Conservation (phyloP, 2,797 vertebrate species). For the Craterocephalus amniculus region DNA sequence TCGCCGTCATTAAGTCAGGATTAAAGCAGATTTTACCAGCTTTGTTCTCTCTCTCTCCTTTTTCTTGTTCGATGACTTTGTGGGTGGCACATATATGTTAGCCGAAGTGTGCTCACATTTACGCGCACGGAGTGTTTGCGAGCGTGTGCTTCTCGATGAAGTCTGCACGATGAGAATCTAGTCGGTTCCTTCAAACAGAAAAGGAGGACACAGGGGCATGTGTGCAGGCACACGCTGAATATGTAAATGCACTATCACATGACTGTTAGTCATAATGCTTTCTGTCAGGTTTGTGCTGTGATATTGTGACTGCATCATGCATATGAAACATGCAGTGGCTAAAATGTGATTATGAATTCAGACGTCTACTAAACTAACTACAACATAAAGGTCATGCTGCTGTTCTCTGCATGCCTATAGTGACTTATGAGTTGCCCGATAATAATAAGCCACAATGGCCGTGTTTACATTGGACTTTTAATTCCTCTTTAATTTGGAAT, state of each 20-base stretch:
- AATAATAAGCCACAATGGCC: constrained; percentile 52
- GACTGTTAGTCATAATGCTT: constrained; percentile 14
- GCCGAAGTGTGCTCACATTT: constrained; percentile 20
- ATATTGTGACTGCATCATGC: constrained; percentile 28
- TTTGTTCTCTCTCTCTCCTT: constrained; percentile 50
- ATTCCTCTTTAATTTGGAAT: too few species aligned
- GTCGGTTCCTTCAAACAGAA: constrained; percentile 30
- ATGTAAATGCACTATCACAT: constrained; percentile 6
- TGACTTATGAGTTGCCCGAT: constrained; percentile 60
- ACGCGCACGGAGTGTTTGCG: background rate
- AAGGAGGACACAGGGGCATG: constrained; percentile 11
- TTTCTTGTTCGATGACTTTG: constrained; percentile 24
- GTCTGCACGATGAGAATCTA: constrained; percentile 14
- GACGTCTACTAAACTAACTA: constrained; percentile 17
- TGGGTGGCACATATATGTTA: constrained; percentile 37
- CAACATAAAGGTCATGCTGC: constrained; percentile 44
- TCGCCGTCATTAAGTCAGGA: constrained; percentile 57
- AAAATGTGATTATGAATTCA: constrained; percentile 44
- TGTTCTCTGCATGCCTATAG: constrained; percentile 10
- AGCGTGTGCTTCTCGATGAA: constrained; percentile 17
- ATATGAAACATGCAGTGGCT: constrained; percentile 16
- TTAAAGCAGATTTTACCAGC: constrained; percentile 63
- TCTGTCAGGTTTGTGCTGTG: constrained; percentile 8
- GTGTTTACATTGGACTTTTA: too few species aligned
- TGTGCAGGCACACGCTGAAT: constrained; percentile 16